Conservation (phyloP, 2,113 vertebrate species). For the Erinaceus europaeus region DNA sequence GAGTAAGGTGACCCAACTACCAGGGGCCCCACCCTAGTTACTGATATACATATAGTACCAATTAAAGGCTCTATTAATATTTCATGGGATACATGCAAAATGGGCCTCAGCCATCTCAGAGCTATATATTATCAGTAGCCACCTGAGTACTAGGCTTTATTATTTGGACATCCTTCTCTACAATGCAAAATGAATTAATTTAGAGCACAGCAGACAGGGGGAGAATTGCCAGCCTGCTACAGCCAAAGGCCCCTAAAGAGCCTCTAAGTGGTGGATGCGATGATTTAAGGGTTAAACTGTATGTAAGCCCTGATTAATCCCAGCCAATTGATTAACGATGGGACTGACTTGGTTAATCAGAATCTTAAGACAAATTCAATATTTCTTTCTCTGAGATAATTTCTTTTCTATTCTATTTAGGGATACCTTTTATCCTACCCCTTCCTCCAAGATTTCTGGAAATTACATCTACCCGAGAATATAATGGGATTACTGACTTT, state of each 20-base stretch:
- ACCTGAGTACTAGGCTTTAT: neutral
- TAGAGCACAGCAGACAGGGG: neutral
- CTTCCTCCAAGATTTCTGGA: neutral
- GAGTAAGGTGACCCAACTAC: neutral
- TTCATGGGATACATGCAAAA: accelerated
- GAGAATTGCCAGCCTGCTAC: neutral
- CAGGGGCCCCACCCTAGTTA: accelerated
- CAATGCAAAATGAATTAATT: neutral
- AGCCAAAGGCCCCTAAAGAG: too few species aligned
- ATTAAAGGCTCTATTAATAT: accelerated
- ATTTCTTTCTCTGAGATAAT: conserved; percentile 4
- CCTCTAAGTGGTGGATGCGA: neutral
- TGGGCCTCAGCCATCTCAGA: too few species aligned
- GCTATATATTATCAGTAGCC: neutral
- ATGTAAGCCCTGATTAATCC: neutral
- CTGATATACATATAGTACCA: too few species aligned
- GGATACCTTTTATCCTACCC: neutral
- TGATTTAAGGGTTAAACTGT: neutral
- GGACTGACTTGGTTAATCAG: neutral
- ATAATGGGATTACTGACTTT: too few species aligned
- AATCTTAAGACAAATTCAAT: neutral
- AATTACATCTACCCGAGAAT: neutral
- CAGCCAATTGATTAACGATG: neutral
- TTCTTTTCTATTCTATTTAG: neutral
- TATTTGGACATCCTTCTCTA: neutral